A percentile compares a stretch with the other conserved stretches of the same genome.
These are phyloP conservation scores for Liposcelis brunnea DNA, from an alignment of 2,888 invertebrate species.

Conservation along the genomic window DNA sequence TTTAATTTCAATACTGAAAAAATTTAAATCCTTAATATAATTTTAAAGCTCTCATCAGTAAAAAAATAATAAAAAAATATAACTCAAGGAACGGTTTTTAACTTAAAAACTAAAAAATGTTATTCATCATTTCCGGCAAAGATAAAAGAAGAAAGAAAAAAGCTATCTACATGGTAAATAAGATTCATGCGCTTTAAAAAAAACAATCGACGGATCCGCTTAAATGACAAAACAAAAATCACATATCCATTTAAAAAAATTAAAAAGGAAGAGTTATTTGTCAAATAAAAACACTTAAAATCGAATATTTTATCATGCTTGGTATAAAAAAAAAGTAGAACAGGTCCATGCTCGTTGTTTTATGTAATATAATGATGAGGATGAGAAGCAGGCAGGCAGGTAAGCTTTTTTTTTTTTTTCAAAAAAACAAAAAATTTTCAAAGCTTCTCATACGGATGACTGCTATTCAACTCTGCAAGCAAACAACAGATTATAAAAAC, in stretches of 20 bases:
- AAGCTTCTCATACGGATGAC: constrained; percentile 84
- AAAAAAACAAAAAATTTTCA: constrained; percentile 38
- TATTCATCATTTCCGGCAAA: constrained; percentile 1
- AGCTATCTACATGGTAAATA: constrained; percentile 20
- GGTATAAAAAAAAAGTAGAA: no score
- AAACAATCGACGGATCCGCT: constrained; percentile 21
- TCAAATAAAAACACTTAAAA: no score
- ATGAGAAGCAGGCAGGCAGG: neutral
- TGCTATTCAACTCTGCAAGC: constrained; percentile 77
- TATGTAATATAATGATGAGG: neutral
- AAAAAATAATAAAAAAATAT: neutral
- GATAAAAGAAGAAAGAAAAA: constrained; percentile 11
- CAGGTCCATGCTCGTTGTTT: no score
- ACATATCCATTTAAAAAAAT: no score
- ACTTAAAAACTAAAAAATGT: constrained; percentile 7
- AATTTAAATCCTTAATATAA: no score
- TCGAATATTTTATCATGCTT: no score
- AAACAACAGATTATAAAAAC: constrained; percentile 26
- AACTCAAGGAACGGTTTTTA: constrained; percentile 3
- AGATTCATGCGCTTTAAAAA: constrained; percentile 27
- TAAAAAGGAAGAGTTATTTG: no score
- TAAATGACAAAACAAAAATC: no score
- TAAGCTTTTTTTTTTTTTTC: neutral
- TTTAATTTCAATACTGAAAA: no score
- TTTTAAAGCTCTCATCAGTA: neutral